Conservation (phyloP, 2,797 vertebrate genomes). For the Australoheros facetus region DNA sequence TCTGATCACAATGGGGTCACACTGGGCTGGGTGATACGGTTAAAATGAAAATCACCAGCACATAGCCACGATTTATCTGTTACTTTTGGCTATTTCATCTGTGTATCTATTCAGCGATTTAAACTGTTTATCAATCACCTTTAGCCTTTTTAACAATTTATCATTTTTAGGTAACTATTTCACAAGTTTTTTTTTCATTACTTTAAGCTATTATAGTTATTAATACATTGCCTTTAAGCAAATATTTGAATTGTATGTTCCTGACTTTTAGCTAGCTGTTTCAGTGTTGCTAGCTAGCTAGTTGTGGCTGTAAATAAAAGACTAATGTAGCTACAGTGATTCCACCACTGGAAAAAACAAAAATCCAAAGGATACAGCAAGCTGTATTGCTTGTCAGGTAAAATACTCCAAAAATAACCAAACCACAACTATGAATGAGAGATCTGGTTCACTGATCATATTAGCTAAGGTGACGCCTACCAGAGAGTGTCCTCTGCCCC, state of each 20-base stretch:
- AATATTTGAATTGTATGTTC: not conserved
- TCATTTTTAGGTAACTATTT: not conserved
- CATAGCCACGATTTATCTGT: not conserved
- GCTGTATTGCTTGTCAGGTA: too few relatives aligned
- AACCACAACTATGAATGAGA: too few relatives aligned
- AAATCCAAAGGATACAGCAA: too few relatives aligned
- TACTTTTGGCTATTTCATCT: not conserved
- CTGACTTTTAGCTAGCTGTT: not conserved
- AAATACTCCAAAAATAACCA: too few relatives aligned
- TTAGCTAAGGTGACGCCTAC: too few relatives aligned
- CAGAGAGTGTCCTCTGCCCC: not conserved
- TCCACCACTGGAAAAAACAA: too few relatives aligned
- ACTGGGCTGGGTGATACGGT: not conserved
- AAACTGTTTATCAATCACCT: not conserved
- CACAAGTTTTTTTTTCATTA: not conserved
- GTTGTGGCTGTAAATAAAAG: not conserved
- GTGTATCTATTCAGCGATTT: not conserved
- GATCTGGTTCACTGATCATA: too few relatives aligned
- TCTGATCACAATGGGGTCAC: not conserved
- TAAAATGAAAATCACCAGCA: not conserved
- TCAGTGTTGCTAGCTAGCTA: not conserved
- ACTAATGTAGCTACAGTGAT: too few relatives aligned
- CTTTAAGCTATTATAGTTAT: not conserved
- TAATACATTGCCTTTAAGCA: not conserved
- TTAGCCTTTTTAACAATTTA: not conserved